Base-by-base conservation (phyloP, 37 sponge, comb jelly and placozoan species). In the Spongia lamella region DNA sequence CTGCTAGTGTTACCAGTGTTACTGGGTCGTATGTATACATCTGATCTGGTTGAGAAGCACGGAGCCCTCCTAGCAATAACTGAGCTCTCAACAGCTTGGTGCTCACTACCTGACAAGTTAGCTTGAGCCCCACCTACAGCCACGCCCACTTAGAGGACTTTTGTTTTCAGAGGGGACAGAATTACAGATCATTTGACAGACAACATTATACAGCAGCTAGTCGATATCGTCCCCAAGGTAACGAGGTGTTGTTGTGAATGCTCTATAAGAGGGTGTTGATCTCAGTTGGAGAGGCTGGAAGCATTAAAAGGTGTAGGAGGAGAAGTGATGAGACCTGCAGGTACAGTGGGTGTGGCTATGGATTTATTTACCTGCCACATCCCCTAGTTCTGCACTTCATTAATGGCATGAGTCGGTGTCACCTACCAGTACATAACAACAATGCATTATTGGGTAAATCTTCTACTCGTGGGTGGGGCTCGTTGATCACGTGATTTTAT, bases 301-400 rank as follows among this genome's bases (percentile, higher is more conserved):
- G 75, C 79, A 31, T 89, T 92, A 73, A 88, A 75, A 38, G 98
- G 95, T 32, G 52, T 69, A 17, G 82, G 70, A 11, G 98, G 98
- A 14, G 90, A 94, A 56, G 59, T 88, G 16, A 89, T 97, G 90
- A 79, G 94, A 50, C 75, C 86, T 11, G 95, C 98, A 11, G 86
- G 87, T 76, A 76, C 19, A 25, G 51, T 16, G 13, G 20, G 26
- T 21, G 11, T 16, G 11, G 21, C 34, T 38, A 38, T 22, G 33
- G 6, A 68, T 32, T 4, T 31, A 1, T 3, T 20, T 61, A 22
- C 40, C 70, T 74, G 9, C 47, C 24, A 6, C 76, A 29, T 40
- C 64, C 36, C 43, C 7, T 66, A 78, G 94, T 79, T 2, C 79
- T 94, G 56, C 71, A 60, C 39, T 97, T 84, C 56, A 94, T 97